Percentiles rank a stretch among this genome's conserved stretches.
phyloP scores from a whole-genome alignment of 2,797 vertebrate genomes.

The Argya squamiceps region DNA sequence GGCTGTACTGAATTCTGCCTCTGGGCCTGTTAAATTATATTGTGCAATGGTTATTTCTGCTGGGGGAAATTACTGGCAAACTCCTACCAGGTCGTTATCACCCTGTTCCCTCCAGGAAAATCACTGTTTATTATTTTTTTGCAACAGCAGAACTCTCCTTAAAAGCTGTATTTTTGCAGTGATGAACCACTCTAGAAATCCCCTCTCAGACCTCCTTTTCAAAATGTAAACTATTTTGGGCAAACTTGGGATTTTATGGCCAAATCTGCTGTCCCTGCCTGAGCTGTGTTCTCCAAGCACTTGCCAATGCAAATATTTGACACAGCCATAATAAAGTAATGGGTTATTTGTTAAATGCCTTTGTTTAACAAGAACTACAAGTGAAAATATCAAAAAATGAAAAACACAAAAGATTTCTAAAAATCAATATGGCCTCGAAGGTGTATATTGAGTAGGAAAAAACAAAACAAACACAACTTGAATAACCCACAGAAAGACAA shows the following conservation, averaged over 20 bases:
- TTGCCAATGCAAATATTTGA: background rate
- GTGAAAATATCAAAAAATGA: background rate
- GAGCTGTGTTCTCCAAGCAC: background rate
- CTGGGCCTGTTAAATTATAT: background rate
- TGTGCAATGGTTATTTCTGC: background rate
- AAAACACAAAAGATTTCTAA: background rate
- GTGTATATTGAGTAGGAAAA: background rate
- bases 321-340: accelerated
- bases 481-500: background rate
- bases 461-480: accelerated
- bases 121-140: background rate
- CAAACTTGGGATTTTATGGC: background rate
- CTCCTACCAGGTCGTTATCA: background rate
- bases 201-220: background rate
- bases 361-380: background rate
- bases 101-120: background rate
- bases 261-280: background rate
- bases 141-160: background rate
- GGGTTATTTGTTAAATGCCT: background rate
- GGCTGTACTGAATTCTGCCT: background rate
- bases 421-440: background rate
- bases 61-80: background rate
- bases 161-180: background rate
- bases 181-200: background rate
- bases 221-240: background rate